These are phyloP conservation scores for Drosophila gunungcola DNA, from an alignment of 1,140 invertebrate genomes.

Conservation along the genomic window DNA sequence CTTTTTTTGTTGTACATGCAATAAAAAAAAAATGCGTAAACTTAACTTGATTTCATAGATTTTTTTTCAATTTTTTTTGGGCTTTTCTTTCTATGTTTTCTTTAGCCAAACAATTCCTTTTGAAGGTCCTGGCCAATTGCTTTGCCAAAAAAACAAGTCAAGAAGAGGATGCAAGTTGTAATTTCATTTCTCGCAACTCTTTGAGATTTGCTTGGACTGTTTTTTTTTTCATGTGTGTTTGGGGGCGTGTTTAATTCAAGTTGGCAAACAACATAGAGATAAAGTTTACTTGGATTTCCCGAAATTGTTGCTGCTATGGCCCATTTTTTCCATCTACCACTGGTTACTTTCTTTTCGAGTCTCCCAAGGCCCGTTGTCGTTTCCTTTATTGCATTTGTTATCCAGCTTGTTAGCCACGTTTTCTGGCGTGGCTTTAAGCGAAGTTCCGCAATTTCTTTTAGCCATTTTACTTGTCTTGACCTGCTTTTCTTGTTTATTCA, in stretches of 20 bases:
- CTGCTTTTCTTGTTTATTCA: slow-evolving; percentile 7
- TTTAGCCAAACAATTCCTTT: slow-evolving; percentile 69
- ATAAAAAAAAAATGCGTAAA: slow-evolving; percentile 66
- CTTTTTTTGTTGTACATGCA: slow-evolving; percentile 37
- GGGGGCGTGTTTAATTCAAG: slow-evolving; percentile 72
- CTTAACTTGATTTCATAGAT: slow-evolving; percentile 47
- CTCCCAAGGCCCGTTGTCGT: slow-evolving; percentile 45
- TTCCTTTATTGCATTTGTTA: slow-evolving; percentile 73
- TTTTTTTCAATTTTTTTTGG: slow-evolving; percentile 23
- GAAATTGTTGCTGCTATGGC: slow-evolving; percentile 48
- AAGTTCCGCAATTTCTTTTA: slow-evolving; percentile 10
- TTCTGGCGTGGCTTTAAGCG: slow-evolving; percentile 7
- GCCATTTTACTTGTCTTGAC: slow-evolving; percentile 14
- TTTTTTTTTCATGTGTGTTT: slow-evolving; percentile 44
- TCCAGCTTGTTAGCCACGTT: slow-evolving; percentile 21
- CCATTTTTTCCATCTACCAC: slow-evolving; percentile 8
- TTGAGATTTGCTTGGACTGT: slow-evolving; percentile 23
- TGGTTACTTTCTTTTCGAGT: slow-evolving; percentile 19
- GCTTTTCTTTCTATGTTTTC: slow-evolving; percentile 60
- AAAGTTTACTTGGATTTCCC: slow-evolving; percentile 77
- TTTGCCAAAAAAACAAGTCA: slow-evolving; percentile 20
- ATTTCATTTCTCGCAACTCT: slow-evolving; percentile 71
- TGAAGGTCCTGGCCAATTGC: slow-evolving; percentile 50
- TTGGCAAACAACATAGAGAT: slow-evolving; percentile 77
- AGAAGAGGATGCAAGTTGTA: slow-evolving; percentile 73